Evolutionary conservation across 2,888 invertebrate species (phyloP).

Genomic region (Lumbricus terrestris): DNA sequence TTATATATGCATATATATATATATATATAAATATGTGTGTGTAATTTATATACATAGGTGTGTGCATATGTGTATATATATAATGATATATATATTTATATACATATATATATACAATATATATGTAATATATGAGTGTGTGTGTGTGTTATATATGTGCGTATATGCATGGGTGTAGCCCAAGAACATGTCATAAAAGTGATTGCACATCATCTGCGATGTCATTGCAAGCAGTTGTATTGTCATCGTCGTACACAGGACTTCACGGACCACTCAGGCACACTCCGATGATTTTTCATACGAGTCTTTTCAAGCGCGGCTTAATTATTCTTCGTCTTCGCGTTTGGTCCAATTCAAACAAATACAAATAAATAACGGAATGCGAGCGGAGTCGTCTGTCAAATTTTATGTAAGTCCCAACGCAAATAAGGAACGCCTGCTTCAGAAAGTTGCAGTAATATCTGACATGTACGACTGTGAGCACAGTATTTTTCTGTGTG

Average conservation of each 20-base stretch:
- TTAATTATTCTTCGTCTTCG: neutral
- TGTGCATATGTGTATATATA: too few relatives aligned
- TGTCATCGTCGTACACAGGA: too few relatives aligned
- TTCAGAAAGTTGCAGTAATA: neutral
- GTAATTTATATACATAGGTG: neutral
- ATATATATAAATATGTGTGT: neutral
- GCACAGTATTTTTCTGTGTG: neutral
- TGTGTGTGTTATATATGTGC: too few relatives aligned
- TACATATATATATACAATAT: neutral
- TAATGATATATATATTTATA: neutral
- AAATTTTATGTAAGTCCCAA: too few relatives aligned
- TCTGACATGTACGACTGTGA: neutral
- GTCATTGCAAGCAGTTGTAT: too few relatives aligned
- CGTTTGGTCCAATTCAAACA: neutral
- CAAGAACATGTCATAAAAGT: neutral
- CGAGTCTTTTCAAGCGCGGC: neutral
- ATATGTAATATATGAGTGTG: too few relatives aligned
- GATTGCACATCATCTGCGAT: neutral
- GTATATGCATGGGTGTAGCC: too few relatives aligned
- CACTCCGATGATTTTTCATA: neutral
- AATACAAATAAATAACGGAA: neutral
- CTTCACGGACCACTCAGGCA: neutral
- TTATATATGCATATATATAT: neutral
- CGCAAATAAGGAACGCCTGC: neutral
- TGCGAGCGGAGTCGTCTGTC: too few relatives aligned